A percentile compares a stretch with the other conserved stretches of the same genome.
Conservation (phyloP, 2,797 vertebrate species). For the Selene dorsalis region DNA sequence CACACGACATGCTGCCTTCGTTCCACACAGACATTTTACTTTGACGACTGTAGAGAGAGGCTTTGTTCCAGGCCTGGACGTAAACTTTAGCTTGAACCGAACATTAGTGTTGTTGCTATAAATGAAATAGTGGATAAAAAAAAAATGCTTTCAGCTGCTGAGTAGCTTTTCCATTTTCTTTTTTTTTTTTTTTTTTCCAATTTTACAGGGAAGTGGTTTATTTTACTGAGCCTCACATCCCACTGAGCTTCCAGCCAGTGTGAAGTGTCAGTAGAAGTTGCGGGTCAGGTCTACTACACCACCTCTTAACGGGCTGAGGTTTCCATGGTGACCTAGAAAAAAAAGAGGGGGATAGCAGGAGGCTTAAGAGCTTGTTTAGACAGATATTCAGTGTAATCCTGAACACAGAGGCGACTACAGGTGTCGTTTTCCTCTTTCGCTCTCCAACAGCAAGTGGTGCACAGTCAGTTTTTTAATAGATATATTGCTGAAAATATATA, state of each 20-base stretch:
- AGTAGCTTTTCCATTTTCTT: neutral
- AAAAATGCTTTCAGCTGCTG: neutral
- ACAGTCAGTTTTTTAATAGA: neutral
- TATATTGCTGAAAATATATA: neutral
- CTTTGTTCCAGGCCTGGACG: too few relatives aligned
- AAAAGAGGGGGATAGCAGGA: neutral
- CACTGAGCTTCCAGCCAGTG: slow-evolving; percentile 27
- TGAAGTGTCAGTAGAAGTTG: slow-evolving; percentile 41
- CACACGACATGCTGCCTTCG: neutral
- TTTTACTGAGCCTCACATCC: slow-evolving; percentile 36
- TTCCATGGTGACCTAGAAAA: slow-evolving; percentile 67
- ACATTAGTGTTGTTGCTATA: neutral
- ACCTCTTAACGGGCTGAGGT: slow-evolving; percentile 49
- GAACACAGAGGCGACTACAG: slow-evolving; percentile 21
- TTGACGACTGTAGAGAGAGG: neutral
- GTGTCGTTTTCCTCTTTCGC: neutral
- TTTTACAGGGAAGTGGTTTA: slow-evolving; percentile 23
- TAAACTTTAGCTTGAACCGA: too few relatives aligned
- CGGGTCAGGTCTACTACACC: slow-evolving; percentile 46
- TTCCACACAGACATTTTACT: neutral
- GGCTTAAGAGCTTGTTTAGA: slow-evolving; percentile 45
- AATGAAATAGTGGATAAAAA: slow-evolving; percentile 1
- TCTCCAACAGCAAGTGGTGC: neutral
- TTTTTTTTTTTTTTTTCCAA: neutral
- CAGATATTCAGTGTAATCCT: slow-evolving; percentile 22